These are phyloP conservation scores for Manis crassicaudata DNA, from an alignment of 2,797 vertebrate species.

Conservation along the genomic window DNA sequence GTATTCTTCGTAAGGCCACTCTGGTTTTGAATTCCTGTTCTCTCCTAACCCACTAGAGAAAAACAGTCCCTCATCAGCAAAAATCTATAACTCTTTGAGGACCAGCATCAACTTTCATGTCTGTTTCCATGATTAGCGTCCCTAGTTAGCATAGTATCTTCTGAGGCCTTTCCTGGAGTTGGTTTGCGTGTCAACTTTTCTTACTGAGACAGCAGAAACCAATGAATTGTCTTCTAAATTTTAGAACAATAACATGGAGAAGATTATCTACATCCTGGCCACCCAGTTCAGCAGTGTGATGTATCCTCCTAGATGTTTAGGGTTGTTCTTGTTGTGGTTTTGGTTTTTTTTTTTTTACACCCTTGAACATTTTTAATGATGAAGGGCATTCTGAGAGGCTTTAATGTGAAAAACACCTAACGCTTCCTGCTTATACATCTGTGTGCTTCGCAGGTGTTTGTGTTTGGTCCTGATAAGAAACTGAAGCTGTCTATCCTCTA, in stretches of 20 bases:
- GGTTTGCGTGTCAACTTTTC: neutral
- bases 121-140: neutral
- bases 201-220: neutral
- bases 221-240: constrained; percentile 20
- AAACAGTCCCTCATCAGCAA: neutral
- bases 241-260: neutral
- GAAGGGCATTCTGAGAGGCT: neutral
- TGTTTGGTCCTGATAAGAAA: constrained; percentile 97
- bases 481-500: constrained; percentile 98
- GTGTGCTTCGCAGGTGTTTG: constrained; percentile 90
- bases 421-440: neutral
- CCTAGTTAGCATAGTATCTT: neutral
- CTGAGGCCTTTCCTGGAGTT: neutral
- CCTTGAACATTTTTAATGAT: neutral
- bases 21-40: neutral
- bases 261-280: neutral
- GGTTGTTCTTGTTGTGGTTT: neutral
- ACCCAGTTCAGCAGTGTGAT: neutral
- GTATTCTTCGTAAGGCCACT: neutral
- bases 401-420: neutral
- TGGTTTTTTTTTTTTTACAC: neutral
- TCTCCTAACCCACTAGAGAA: neutral
- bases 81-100: neutral
- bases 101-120: neutral
- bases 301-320: neutral